Base-by-base conservation (phyloP, 2,888 invertebrate species). In the Morpho deidamia region DNA sequence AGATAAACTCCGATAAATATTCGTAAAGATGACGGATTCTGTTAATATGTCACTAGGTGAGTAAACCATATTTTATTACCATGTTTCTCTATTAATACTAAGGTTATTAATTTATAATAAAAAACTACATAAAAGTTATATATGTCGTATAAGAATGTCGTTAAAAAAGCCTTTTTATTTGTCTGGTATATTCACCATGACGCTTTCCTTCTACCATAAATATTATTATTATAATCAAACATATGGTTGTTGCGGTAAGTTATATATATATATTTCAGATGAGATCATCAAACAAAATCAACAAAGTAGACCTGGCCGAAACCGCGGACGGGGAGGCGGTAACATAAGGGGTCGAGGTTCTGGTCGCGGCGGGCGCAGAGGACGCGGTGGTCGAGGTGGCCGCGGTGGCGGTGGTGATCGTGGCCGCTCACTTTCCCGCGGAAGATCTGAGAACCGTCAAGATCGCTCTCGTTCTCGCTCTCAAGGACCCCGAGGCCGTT, bases 31-130 rank as follows among this genome's bases (percentile, higher is more conserved):
- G 87, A 72, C 78, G 35, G 87, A 87, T 67, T 72, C 83, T 14
- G 78, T 85, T 11, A 83, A 86, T 71, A 84, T 87, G 85, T 85
- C 87, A 55, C 64, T 87, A 52, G 87, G 87, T 86, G 76, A 76
- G 79, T 46, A 48, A 35, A 38, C 61, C 37, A 57, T 46, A 52
- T 41, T 44, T 53, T 39, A 53, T 11, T 34, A 43, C 40, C 23
- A 23, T 23, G 23, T 23, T 23, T 23, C 23, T 23, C 5, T 2
- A 23, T 5, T 23, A 23, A 23, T 1, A 23, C 23, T 5, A 3
- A 23, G 3, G 23, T 23, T 23, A 23, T 23, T 23, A 23, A 23
- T 23, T 5, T 23, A 23, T 23, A 2, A 23, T 5, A 23, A 23
- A 23, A 23, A 23, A 23, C 23, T 23, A 5, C 23, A 23, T 23